Evolutionary conservation across 2,888 invertebrate genomes (phyloP), one percentile per base, ranked within the genome.

Genomic region (Drosophila histrio): DNA sequence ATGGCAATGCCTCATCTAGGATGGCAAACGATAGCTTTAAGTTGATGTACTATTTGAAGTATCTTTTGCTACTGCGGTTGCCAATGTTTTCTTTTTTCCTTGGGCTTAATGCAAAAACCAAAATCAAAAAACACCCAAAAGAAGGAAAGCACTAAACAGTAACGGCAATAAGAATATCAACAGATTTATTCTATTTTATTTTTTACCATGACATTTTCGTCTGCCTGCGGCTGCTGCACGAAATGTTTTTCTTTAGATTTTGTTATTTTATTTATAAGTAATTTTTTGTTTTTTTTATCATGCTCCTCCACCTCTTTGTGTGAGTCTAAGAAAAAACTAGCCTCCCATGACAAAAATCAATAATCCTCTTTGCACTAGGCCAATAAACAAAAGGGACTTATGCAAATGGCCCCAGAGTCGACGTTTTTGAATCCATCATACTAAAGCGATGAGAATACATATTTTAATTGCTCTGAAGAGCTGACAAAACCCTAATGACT

Each of bases 341-440:
- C 54, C 21, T 34, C 5, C 21, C 65, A 49, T 13, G 53, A 62
- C 63, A 69, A 82, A 76, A 85, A 88, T 88, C 84, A 79, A 85
- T 85, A 85, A 85, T 85, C 83, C 80, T 71, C 84, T 86, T 77
- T 71, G 56, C 81, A 77, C 65, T 70, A 72, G 68, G 78, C 67
- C 54, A 72, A 77, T 67, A 65, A 81, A 79, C 54, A 77, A 67
- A 44, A 13, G 26, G 53, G 38, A 52, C 64, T 69, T 66, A 77
- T 73, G 85, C 60, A 80, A 81, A 80, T 67, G 46, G 5, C 44
- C 7, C 32, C 36, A 34, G 34, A 17, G 32, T 34, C 17, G 19
- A 41, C n/a, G 13, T 34, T 39, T 53, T 47, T 47, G 46, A 36
- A 50, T 17, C 58, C 36, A 13, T 36, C 53, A 44, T 5, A 15